Conservation (phyloP, 1,140 invertebrate species). For the Drosophila sucinea region DNA sequence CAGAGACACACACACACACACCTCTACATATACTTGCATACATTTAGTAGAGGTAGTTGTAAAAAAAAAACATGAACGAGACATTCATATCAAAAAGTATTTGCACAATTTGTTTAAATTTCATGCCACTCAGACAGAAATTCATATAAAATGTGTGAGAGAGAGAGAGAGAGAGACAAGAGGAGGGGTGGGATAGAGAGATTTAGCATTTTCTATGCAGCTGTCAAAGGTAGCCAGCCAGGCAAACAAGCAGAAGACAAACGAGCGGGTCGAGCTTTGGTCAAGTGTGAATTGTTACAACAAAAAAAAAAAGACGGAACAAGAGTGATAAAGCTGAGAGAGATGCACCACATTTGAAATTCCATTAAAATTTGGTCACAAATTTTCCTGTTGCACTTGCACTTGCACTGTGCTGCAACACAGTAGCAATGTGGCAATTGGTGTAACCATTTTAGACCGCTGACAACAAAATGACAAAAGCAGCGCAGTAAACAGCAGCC, state of each 20-base stretch:
- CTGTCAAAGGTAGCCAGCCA: constrained; percentile 46
- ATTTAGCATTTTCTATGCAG: constrained; percentile 24
- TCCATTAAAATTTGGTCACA: constrained; percentile 68
- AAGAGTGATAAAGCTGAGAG: neutral
- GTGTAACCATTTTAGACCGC: constrained; percentile 45
- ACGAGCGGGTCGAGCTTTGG: constrained; percentile 42
- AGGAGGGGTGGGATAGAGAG: too few relatives aligned
- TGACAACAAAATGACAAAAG: constrained; percentile 35
- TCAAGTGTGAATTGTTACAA: constrained; percentile 61
- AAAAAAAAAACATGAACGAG: constrained; percentile 17
- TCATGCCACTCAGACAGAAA: constrained; percentile 66
- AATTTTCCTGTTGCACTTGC: constrained; percentile 46
- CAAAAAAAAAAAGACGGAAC: constrained; percentile 16
- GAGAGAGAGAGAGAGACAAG: neutral
- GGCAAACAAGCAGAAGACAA: constrained; percentile 37
- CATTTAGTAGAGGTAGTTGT: constrained; percentile 4
- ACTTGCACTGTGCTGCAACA: constrained; percentile 25
- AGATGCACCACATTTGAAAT: constrained; percentile 61
- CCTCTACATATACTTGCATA: neutral
- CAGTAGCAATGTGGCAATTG: constrained; percentile 47
- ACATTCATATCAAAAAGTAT: constrained; percentile 70
- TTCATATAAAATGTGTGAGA: constrained; percentile 56
- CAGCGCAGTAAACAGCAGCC: constrained; percentile 12
- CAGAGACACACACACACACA: neutral
- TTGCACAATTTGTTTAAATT: constrained; percentile 77